These are phyloP conservation scores for Zootoca vivipara DNA, from an alignment of 2,113 vertebrate genomes.

Conservation along the genomic window DNA sequence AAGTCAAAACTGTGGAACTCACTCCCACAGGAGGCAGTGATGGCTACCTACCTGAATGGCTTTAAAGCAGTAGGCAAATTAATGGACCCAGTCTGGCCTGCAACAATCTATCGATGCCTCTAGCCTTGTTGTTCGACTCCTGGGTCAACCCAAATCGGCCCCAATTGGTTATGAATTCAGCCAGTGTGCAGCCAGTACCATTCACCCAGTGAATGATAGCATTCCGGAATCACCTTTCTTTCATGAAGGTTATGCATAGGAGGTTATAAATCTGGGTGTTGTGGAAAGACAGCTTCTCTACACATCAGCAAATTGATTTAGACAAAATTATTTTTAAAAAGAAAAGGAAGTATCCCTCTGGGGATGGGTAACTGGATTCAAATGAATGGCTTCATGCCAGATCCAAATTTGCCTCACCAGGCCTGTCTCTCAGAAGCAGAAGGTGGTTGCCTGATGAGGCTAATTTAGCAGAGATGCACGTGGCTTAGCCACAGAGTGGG, in stretches of 20 bases:
- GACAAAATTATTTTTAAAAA: constrained; percentile 33
- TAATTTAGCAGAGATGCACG: background rate
- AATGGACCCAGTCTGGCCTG: no score
- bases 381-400: constrained; percentile 22
- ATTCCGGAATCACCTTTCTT: background rate
- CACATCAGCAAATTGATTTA: constrained; percentile 33
- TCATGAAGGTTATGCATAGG: background rate
- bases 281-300: constrained; percentile 35
- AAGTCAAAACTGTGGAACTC: no score
- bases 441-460: constrained; percentile 25
- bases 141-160: no score
- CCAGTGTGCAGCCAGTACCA: no score
- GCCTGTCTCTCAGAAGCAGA: constrained; percentile 7
- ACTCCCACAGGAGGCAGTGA: no score
- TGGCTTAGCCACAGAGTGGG: background rate
- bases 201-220: no score
- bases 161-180: no score
- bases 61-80: no score
- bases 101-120: no score
- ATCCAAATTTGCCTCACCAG: constrained; percentile 28
- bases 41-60: no score
- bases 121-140: no score
- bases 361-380: background rate
- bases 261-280: constrained; percentile 9
- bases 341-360: constrained; percentile 21